phyloP scores from a whole-genome alignment of 2,113 vertebrate species.

The Excalfactoria chinensis region DNA sequence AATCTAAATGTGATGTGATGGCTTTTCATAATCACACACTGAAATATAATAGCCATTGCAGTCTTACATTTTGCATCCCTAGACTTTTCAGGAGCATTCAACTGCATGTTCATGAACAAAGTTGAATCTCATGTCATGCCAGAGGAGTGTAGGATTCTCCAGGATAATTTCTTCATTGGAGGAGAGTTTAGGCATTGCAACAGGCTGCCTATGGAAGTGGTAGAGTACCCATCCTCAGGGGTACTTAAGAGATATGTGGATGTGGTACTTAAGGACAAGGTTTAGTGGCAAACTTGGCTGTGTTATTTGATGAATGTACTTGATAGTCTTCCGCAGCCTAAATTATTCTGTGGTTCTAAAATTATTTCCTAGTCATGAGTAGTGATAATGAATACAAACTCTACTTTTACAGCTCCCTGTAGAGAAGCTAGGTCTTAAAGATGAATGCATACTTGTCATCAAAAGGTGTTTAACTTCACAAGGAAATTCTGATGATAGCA shows the following conservation, averaged over 20 bases:
- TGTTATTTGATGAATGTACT: not conserved
- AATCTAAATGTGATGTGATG: accelerated
- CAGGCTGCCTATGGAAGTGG: not conserved
- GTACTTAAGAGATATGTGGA: not conserved
- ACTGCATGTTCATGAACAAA: not conserved
- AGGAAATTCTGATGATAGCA: not conserved
- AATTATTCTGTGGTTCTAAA: not conserved
- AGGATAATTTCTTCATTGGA: not conserved
- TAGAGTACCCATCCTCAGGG: not conserved
- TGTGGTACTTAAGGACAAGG: not conserved
- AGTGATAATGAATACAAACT: not conserved
- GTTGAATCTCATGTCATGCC: not conserved
- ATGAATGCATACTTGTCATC: not conserved
- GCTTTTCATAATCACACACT: not conserved
- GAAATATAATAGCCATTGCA: not conserved
- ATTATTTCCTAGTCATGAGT: not conserved
- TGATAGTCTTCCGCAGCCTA: not conserved
- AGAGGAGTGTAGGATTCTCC: not conserved
- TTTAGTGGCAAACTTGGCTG: not conserved
- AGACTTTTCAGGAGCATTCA: not conserved
- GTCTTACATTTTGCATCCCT: not conserved
- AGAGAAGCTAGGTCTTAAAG: not conserved
- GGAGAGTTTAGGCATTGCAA: not conserved
- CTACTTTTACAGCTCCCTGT: accelerated
- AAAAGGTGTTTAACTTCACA: not conserved